Conservation (phyloP, 2,888 invertebrate species). For the Erannis defoliaria region DNA sequence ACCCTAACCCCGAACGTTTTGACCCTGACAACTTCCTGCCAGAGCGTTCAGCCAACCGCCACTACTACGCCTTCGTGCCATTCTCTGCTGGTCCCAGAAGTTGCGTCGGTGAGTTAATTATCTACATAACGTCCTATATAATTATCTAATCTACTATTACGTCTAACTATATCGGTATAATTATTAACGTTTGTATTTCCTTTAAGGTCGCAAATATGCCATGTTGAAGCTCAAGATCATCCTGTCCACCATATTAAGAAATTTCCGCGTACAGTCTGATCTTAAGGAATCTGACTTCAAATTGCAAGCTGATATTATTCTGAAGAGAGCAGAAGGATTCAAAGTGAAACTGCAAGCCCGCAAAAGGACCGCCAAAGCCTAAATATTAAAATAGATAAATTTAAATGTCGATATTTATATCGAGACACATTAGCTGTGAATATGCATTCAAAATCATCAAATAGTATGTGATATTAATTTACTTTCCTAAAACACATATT, state of each 20-base stretch:
- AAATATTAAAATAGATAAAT: conserved; percentile 42
- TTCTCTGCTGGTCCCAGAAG: conserved; percentile 94
- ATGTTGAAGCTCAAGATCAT: conserved; percentile 93
- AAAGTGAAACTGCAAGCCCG: conserved; percentile 90
- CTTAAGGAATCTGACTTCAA: conserved; percentile 89
- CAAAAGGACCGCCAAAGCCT: conserved; percentile 76
- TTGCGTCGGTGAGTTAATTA: conserved; percentile 89
- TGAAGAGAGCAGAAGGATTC: conserved; percentile 92
- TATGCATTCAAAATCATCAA: conserved; percentile 30
- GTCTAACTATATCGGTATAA: conserved; percentile 6
- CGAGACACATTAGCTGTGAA: conserved; percentile 25
- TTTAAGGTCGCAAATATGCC: conserved; percentile 91
- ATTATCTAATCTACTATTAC: conserved; percentile 9
- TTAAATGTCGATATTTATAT: conserved; percentile 1
- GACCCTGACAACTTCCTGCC: conserved; percentile 95
- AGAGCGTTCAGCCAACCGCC: conserved; percentile 91
- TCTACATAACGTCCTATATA: not conserved
- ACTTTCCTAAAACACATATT: conserved; percentile 34
- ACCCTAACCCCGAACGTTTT: conserved; percentile 92
- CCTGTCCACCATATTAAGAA: conserved; percentile 91
- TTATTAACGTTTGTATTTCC: conserved; percentile 25
- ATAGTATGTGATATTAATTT: conserved; percentile 44
- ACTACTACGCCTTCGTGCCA: conserved; percentile 93
- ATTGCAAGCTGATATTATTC: conserved; percentile 91
- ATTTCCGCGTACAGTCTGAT: conserved; percentile 90